phyloP scores from a whole-genome alignment of 1,140 invertebrate genomes.

The Drosophila micromelanica region DNA sequence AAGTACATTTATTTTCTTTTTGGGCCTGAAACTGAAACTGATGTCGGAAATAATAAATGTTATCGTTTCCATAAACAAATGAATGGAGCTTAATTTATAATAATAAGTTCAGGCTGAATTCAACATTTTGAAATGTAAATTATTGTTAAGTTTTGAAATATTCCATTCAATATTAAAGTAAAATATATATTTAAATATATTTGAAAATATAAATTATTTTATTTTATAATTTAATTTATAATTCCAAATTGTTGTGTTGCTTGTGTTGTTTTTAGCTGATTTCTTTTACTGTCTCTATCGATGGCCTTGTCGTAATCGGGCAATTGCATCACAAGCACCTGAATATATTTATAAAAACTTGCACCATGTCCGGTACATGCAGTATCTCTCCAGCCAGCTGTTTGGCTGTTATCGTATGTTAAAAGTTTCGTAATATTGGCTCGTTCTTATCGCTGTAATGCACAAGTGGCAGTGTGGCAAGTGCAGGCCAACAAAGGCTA shows the following conservation, averaged over 20 bases:
- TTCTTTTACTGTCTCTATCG: constrained; percentile 21
- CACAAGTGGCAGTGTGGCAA: constrained; percentile 21
- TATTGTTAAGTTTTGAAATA: neutral
- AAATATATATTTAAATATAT: too few species aligned
- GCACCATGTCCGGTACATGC: constrained; percentile 1
- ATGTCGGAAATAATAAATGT: constrained; percentile 9
- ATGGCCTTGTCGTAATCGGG: constrained; percentile 58
- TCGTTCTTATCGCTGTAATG: constrained; percentile 18
- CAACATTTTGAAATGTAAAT: neutral
- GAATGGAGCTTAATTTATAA: neutral
- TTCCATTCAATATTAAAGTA: neutral
- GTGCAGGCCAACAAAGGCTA: constrained; percentile 32
- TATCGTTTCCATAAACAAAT: constrained; percentile 1
- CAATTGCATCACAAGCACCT: constrained; percentile 72
- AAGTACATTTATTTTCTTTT: constrained; percentile 57
- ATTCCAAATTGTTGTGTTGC: neutral
- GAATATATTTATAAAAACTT: constrained; percentile 44
- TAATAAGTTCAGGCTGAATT: neutral
- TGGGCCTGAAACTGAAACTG: neutral
- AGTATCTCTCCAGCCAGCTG: constrained; percentile 25
- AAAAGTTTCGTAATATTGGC: constrained; percentile 41
- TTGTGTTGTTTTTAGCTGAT: constrained; percentile 16
- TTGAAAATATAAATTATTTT: too few species aligned
- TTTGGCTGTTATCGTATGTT: constrained; percentile 30
- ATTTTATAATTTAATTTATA: neutral